Evolutionary conservation across 2,113 vertebrate genomes (phyloP).

Genomic region (Ovis canadensis): DNA sequence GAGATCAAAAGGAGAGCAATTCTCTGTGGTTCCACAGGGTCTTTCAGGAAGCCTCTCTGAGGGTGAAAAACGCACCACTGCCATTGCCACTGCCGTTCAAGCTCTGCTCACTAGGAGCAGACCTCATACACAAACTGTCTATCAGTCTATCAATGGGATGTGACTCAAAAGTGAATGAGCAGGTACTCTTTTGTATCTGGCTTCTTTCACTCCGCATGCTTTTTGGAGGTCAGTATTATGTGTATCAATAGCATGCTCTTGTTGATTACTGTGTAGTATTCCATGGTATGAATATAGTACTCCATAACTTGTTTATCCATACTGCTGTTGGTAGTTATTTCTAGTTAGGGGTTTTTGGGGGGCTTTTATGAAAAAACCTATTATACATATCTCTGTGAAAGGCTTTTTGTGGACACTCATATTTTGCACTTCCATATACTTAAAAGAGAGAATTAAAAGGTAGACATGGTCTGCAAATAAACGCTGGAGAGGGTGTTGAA

Average conservation of each 20-base stretch:
- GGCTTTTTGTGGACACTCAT: not conserved
- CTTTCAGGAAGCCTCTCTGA: conserved; percentile 13
- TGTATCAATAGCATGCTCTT: not conserved
- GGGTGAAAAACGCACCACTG: not conserved
- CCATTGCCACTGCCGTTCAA: not conserved
- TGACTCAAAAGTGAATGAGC: not conserved
- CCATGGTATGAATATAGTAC: not conserved
- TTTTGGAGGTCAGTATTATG: not conserved
- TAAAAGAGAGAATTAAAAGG: not conserved
- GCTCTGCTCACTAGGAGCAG: not conserved
- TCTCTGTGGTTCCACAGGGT: not conserved
- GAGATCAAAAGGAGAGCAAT: conserved; percentile 17
- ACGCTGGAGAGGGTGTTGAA: not conserved
- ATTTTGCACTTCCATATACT: not conserved
- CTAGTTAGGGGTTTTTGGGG: not conserved
- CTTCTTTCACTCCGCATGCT: not conserved
- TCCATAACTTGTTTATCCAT: not conserved
- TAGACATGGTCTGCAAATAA: not conserved
- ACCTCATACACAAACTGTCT: not conserved
- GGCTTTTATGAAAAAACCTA: not conserved
- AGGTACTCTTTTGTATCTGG: not conserved
- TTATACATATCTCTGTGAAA: conserved; percentile 8
- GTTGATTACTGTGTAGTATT: not conserved
- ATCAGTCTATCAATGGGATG: not conserved
- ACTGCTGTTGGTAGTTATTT: not conserved